Conservation (phyloP, 2,113 vertebrate species). For the Pholis gunnellus region DNA sequence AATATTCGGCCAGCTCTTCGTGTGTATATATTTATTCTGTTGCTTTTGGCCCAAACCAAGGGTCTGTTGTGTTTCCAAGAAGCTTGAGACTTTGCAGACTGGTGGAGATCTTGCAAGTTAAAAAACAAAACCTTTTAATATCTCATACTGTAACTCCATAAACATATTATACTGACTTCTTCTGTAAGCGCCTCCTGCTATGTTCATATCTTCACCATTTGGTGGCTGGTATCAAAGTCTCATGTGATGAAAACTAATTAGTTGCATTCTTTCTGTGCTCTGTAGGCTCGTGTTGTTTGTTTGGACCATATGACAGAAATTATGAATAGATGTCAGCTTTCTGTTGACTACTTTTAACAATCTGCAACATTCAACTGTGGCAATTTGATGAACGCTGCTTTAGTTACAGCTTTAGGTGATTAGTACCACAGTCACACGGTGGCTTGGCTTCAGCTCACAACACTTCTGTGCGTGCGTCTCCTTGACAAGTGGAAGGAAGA, state of each 20-base stretch:
- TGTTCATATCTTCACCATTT: constrained; percentile 58
- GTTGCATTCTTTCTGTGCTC: constrained; percentile 30
- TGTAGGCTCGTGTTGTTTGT: constrained; percentile 8
- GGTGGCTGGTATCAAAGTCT: constrained; percentile 44
- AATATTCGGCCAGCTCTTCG: constrained; percentile 47
- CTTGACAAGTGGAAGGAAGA: not conserved
- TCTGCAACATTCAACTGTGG: constrained; percentile 16
- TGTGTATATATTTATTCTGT: constrained; percentile 67
- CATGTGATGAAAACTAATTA: constrained; percentile 59
- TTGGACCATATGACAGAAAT: not conserved
- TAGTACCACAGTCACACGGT: constrained; percentile 18
- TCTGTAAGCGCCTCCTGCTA: constrained; percentile 47
- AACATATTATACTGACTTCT: constrained; percentile 48
- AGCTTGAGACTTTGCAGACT: constrained; percentile 58
- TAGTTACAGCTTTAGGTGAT: constrained; percentile 22
- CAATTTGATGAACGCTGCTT: constrained; percentile 6
- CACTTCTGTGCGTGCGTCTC: not conserved
- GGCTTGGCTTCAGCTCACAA: not conserved
- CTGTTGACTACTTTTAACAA: constrained; percentile 6
- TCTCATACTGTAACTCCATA: constrained; percentile 36
- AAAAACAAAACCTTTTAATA: constrained; percentile 46
- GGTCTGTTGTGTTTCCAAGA: constrained; percentile 66
- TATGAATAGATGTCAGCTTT: constrained; percentile 28
- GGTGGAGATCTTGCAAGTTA: constrained; percentile 49
- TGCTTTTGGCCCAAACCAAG: constrained; percentile 63